These are phyloP conservation scores for Ictalurus furcatus DNA, from an alignment of 2,113 vertebrate species.

Conservation along the genomic window DNA sequence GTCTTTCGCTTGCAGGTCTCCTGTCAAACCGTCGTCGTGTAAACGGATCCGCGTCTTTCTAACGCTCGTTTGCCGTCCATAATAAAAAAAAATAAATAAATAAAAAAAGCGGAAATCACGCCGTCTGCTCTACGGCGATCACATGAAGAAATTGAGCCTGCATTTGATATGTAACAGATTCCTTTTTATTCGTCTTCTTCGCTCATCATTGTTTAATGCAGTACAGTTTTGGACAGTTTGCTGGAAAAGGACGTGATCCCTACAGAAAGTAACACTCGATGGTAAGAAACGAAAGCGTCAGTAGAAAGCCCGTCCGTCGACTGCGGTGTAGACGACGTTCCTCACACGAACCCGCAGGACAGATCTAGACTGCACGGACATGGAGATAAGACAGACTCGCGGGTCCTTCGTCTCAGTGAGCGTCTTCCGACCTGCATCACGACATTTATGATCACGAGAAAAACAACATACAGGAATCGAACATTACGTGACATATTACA, in stretches of 20 bases:
- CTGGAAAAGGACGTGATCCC: slow-evolving; percentile 24
- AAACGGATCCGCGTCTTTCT: background rate
- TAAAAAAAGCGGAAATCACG: background rate
- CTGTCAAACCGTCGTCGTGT: background rate
- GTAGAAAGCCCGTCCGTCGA: background rate
- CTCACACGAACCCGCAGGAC: background rate
- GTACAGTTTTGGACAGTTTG: slow-evolving; percentile 44
- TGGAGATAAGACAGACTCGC: background rate
- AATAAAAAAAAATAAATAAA: too few relatives aligned
- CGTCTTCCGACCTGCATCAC: background rate
- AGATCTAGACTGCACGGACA: slow-evolving; percentile 2
- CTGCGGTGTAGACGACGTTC: too few relatives aligned
- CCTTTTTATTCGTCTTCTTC: background rate
- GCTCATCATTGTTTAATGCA: slow-evolving; percentile 30
- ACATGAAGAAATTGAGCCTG: background rate
- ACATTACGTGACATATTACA: slow-evolving; percentile 14
- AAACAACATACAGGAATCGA: background rate
- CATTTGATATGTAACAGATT: background rate
- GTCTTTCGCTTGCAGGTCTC: background rate
- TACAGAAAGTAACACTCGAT: slow-evolving; percentile 26
- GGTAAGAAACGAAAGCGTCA: slow-evolving; percentile 11
- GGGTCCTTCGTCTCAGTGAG: background rate
- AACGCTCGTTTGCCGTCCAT: background rate
- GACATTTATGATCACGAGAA: slow-evolving; percentile 25
- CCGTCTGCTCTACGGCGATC: background rate